Conservation (phyloP, 2,797 vertebrate genomes). For the Apodemus agrarius region DNA sequence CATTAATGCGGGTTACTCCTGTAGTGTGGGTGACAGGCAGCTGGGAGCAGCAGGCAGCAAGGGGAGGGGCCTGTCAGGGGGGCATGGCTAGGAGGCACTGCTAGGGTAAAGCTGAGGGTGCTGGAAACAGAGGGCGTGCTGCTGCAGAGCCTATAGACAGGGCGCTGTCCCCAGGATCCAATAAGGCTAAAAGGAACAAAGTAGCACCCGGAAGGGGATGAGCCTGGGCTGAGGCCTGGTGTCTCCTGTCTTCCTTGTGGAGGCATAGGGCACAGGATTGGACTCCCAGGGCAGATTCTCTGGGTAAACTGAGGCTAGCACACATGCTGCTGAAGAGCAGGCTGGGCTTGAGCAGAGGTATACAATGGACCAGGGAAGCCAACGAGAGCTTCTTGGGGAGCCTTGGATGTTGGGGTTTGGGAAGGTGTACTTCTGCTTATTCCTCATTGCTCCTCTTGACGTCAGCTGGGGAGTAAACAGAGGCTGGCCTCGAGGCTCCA, state of each 20-base stretch:
- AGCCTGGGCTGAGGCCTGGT: neutral
- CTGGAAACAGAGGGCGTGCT: neutral
- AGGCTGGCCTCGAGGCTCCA: neutral
- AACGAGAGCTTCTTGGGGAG: constrained; percentile 16
- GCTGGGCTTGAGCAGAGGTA: neutral
- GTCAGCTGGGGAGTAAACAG: neutral
- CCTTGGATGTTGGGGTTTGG: neutral
- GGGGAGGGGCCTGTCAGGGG: neutral
- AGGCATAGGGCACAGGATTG: neutral
- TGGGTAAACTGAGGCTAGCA: neutral
- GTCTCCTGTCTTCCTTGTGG: neutral
- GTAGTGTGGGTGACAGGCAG: neutral
- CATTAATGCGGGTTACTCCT: neutral
- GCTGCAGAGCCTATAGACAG: neutral
- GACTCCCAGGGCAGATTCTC: neutral
- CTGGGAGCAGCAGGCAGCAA: neutral
- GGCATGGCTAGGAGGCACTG: neutral
- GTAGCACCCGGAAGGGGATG: neutral
- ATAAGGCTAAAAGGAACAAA: neutral
- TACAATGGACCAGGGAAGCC: neutral
- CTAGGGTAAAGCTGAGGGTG: neutral
- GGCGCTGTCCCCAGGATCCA: neutral
- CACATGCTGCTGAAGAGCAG: neutral
- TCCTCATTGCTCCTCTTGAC: neutral
- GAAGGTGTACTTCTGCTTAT: neutral